Evolutionary conservation across 1,140 invertebrate species (phyloP).

Genomic region (Physella acuta): DNA sequence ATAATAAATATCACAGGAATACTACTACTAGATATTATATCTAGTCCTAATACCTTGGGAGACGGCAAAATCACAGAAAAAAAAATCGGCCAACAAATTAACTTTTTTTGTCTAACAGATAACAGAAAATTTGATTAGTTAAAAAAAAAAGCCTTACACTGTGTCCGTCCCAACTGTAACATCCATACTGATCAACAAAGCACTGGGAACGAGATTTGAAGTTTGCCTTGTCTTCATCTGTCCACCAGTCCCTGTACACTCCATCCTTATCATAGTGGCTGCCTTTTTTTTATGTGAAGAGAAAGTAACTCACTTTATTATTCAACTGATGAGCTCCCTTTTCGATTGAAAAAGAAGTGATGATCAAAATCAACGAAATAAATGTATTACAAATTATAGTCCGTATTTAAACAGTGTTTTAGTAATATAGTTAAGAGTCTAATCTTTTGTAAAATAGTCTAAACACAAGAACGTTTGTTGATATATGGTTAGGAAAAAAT

Average conservation of each 20-base stretch:
- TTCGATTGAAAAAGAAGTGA: not conserved
- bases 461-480: too few relatives aligned
- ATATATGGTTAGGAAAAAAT: too few relatives aligned
- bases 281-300: conserved; percentile 27
- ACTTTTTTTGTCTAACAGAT: too few relatives aligned
- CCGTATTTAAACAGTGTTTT: not conserved
- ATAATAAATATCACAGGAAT: too few relatives aligned
- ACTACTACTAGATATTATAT: not conserved
- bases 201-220: conserved; percentile 39
- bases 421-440: not conserved
- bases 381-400: not conserved
- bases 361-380: not conserved
- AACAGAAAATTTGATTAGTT: too few relatives aligned
- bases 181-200: conserved; percentile 41
- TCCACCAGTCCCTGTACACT: conserved; percentile 45
- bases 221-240: conserved; percentile 28
- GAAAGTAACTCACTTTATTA: not conserved
- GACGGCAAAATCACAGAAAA: not conserved
- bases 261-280: conserved; percentile 40
- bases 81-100: not conserved
- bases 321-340: not conserved
- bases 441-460: not conserved
- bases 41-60: not conserved
- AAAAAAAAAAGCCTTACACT: not conserved
- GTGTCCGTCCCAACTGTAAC: conserved; percentile 24